Evolutionary conservation across 2,888 invertebrate genomes (phyloP), one percentile per base, ranked within the genome.

Genomic region (Brassicogethes aeneus): DNA sequence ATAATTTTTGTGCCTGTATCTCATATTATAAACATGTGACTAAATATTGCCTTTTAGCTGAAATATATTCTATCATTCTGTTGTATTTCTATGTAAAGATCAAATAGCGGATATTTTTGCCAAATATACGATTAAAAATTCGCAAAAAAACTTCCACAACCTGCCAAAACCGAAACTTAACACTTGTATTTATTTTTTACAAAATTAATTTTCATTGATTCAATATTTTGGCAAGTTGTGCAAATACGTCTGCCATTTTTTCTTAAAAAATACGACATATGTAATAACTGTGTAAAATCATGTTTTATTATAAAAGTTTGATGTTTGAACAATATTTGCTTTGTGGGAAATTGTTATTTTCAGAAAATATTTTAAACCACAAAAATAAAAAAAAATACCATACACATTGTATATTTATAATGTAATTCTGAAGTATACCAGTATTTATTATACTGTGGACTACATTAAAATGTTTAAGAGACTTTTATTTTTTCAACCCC

Each of bases 391-490:
- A 62, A 62, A 64, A 67, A 67, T 65, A 68, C 65, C 66, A 66
- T 69, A 69, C 68, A 70, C 69, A 70, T 70, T 71, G 70, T 71
- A 71, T 70, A 71, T 70, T 71, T 71, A 70, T 70, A 70, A 70
- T 70, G 70, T 71, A 70, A 69, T 70, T 70, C 69, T 69, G 69
- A 70, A 70, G 69, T 71, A 70, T 70, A 70, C 68, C 70, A 69
- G 70, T 70, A 70, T 70, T 71, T 71, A 71, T 70, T 71, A 69
- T 68, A 71, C 70, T 70, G 70, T 69, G 68, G 66, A 69, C 62
- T 68, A 67, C 65, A 66, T 65, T 64, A 64, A 64, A 60, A 58
- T 60, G 54, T 57, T 59, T 43, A 51, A 39, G 29, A 34, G 47
- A 48, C 55, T 60, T 61, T 59, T 49, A 57, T 60, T 57, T 50